phyloP scores from a whole-genome alignment of 1,140 invertebrate species.

The Drosophila triauraria region DNA sequence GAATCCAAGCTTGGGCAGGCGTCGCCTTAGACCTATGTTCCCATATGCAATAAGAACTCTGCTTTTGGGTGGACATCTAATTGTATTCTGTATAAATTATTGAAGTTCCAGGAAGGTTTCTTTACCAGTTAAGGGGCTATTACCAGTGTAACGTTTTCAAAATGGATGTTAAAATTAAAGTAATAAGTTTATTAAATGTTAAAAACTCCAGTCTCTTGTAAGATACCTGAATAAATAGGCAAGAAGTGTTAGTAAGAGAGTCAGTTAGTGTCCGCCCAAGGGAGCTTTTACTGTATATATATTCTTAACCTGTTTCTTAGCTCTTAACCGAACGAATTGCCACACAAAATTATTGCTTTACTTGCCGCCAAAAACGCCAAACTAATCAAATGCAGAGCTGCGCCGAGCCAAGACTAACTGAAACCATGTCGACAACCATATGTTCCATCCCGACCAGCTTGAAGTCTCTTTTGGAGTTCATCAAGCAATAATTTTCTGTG shows the following conservation, averaged over 20 bases:
- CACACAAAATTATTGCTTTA: constrained; percentile 81
- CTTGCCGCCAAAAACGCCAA: constrained; percentile 46
- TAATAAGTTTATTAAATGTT: too few relatives aligned
- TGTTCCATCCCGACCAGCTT: constrained; percentile 19
- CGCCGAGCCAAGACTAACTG: constrained; percentile 19
- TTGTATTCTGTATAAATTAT: neutral
- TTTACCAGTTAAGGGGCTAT: too few relatives aligned
- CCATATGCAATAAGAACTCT: neutral
- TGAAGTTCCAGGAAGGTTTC: neutral
- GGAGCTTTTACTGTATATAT: constrained; percentile 30
- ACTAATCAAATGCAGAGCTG: constrained; percentile 30
- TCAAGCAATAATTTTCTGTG: constrained; percentile 79
- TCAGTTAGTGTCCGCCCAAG: constrained; percentile 10
- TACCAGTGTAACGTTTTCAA: too few relatives aligned
- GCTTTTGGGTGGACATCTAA: neutral
- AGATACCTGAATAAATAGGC: too few relatives aligned
- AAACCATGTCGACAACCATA: constrained; percentile 16
- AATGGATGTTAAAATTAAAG: too few relatives aligned
- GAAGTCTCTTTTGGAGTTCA: constrained; percentile 23
- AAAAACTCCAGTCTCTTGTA: too few relatives aligned
- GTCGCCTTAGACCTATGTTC: constrained; percentile 6
- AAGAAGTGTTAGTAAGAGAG: too few relatives aligned
- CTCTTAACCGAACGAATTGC: constrained; percentile 37
- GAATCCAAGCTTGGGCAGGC: constrained; percentile 26
- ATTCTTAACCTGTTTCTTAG: constrained; percentile 14